Base-by-base conservation (phyloP, 2,888 invertebrate genomes). In the Dermolepida albohirtum region DNA sequence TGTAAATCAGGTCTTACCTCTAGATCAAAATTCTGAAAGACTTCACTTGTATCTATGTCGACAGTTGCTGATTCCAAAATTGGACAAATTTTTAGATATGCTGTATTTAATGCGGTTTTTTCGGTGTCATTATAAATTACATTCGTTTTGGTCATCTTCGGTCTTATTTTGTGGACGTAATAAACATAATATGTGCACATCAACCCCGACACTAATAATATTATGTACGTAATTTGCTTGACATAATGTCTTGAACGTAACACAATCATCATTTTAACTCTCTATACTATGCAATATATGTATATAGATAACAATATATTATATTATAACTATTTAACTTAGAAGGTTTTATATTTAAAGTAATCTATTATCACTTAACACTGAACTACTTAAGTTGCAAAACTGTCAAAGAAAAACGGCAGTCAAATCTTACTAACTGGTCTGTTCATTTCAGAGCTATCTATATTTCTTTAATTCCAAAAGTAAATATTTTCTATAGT, bases 11-110 rank as follows among this genome's bases (percentile, higher is more conserved):
- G 17, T 5, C 44, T 65, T 65, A 65, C 65, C 29, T 65, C 34
- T 27, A 65, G 44, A 11, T 65, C 54, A 34, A 65, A 54, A 41
- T 27, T 12, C 8, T 52, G 65, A 43, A 54, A 65, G 5, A 54
- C 29, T 44, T 54, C 54, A 14, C 40, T 54, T 29, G 65, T 65
- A 52, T 65, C 65, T n/a, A 65, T 65, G 22, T 65, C 65, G 14
- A 17, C 65, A 1, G 6, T 52, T 10, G 29, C 41, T 7, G 39
- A 34, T n/a, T 8, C 22, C 6, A 43, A 22, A 5, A 12, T 8
- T 5, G 41, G 22, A 17, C 55, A 57, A 57, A 41, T 1, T 11
- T 43, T 57, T n/a, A 41, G 41, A 43, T 27, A 43, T 8, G 55
- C 12, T n/a, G 43, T n/a, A 41, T 22, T 57, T 1, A 57, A 11